Evolutionary conservation across 2,113 vertebrate genomes (phyloP), one percentile per base, ranked within the genome.

Genomic region (Ciconia maguari): DNA sequence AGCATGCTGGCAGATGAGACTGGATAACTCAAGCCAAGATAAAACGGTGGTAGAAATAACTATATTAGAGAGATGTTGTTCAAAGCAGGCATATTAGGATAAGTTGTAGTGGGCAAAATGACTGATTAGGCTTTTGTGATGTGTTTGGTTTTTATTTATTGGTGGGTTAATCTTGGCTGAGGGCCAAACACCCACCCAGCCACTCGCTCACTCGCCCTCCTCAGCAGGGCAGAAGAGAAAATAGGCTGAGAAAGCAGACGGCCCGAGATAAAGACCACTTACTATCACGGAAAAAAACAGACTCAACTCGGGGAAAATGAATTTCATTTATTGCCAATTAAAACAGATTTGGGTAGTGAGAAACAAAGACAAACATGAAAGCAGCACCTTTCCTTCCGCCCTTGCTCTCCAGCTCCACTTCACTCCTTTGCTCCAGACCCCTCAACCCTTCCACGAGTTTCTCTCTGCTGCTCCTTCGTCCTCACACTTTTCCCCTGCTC

Each of bases 131-230:
- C 10, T 80, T 80, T 58, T 87, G 57, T 30, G 69, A 18, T 32
- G 48, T 12, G 16, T 66, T 75, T 66, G 7, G 24, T 36, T 95
- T 48, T 34, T 38, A 72, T 71, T 83, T 86, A 20, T 22, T 19
- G n/a, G 19, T 18, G 42, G 34, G 19, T 77, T 54, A 32, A 66
- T 38, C 22, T 15, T 32, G n/a, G 46, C 27, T 32, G 60, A 75
- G 30, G 68, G 38, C 51, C 32, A 44, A 15, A 13, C 1, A 5
- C 51, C 51, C 32, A 27, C 51, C 55, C 44, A 83, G 30, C 30
- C 1, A 0, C 49, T 83, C 1, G 0, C 41, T 60, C 8, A 9
- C 21, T n/a, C 7, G 13, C 12, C 5, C 4, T n/a, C 24, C 61
- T 44, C 41, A n/a, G 46, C 32, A 65, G 14, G 38, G 16, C n/a